Percentiles rank a stretch among this genome's conserved stretches.
Evolutionary conservation across 2,888 invertebrate species (phyloP).

Genomic region (Pollenia amentaria): DNA sequence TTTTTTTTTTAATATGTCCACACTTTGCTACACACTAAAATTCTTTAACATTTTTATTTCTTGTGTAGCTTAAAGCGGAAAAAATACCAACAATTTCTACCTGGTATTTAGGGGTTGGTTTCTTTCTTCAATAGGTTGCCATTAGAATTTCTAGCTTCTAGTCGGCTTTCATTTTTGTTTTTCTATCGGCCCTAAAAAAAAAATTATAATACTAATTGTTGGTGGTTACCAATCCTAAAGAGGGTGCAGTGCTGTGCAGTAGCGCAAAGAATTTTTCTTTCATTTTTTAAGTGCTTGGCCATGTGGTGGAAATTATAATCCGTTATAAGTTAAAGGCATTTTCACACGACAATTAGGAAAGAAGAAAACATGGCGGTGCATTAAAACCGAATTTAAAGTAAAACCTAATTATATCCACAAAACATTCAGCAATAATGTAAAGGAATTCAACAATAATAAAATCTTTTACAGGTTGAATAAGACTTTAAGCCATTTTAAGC

Average conservation of each 20-base stretch:
- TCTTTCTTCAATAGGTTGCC: conserved; percentile 51
- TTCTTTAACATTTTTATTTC: conserved; percentile 23
- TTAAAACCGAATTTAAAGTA: neutral
- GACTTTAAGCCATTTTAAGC: neutral
- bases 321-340: conserved; percentile 27
- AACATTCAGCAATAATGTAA: neutral
- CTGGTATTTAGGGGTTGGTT: conserved; percentile 62
- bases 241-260: conserved; percentile 60
- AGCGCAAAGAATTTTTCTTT: conserved; percentile 20
- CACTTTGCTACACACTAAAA: neutral
- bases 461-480: neutral
- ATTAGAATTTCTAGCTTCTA: conserved; percentile 66
- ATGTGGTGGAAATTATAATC: conserved; percentile 10
- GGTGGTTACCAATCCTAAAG: conserved; percentile 58
- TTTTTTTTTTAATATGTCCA: conserved; percentile 18
- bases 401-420: neutral
- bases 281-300: conserved; percentile 22
- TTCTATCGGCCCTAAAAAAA: neutral
- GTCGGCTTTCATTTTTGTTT: conserved; percentile 41
- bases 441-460: neutral
- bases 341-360: conserved; percentile 32
- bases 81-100: conserved; percentile 12
- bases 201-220: conserved; percentile 16
- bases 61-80: neutral
- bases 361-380: neutral